A percentile compares a stretch with the other conserved stretches of the same genome.
Evolutionary conservation across 2,797 vertebrate species (phyloP).

Genomic region (Sarcoramphus papa): DNA sequence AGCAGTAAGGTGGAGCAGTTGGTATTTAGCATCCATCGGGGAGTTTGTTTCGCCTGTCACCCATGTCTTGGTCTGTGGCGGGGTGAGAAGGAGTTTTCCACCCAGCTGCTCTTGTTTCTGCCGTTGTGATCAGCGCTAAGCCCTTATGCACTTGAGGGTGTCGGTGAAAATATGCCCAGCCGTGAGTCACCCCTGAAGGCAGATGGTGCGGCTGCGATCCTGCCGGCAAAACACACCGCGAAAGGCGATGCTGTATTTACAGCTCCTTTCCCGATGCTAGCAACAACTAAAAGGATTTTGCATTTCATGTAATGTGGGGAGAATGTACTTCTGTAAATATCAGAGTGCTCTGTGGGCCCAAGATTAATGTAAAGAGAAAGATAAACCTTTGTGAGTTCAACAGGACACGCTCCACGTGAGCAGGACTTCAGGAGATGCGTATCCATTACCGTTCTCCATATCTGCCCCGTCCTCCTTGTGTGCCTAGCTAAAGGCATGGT

Average conservation of each 20-base stretch:
- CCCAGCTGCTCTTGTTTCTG: background rate
- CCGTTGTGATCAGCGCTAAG: background rate
- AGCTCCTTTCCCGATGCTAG: background rate
- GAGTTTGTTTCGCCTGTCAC: background rate
- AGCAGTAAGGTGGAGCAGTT: background rate
- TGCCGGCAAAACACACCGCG: rapidly evolving
- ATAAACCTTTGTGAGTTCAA: background rate
- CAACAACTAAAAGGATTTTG: background rate
- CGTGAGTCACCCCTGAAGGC: background rate
- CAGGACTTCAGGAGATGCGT: rapidly evolving
- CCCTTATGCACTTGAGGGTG: background rate
- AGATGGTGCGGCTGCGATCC: background rate
- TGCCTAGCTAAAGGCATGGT: background rate
- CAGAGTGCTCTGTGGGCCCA: background rate
- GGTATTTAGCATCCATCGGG: background rate
- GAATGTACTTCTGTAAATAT: background rate
- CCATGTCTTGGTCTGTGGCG: rapidly evolving
- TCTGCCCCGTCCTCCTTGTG: rapidly evolving
- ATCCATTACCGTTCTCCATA: rapidly evolving
- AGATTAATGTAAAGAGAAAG: background rate
- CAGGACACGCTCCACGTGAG: rapidly evolving
- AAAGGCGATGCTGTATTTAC: rapidly evolving
- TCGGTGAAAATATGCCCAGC: background rate
- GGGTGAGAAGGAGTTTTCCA: background rate
- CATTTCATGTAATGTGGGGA: background rate